Evolutionary conservation across 1,140 invertebrate species (phyloP).

Genomic region (Platyura marginata): DNA sequence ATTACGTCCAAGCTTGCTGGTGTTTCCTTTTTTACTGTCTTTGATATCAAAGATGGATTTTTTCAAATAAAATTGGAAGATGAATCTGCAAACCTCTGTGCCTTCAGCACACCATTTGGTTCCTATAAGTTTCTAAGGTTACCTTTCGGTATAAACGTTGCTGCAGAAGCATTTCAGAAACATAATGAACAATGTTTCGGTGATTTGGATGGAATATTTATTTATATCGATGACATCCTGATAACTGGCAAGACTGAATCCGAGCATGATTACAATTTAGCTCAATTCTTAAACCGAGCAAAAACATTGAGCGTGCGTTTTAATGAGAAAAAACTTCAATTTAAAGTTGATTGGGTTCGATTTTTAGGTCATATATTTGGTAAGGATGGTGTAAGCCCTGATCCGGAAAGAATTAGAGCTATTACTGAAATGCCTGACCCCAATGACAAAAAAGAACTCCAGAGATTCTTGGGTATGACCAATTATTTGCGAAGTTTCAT

Average conservation of each 20-base stretch:
- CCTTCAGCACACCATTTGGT: conserved; percentile 15
- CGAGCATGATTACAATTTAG: conserved; percentile 13
- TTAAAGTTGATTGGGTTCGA: conserved; percentile 8
- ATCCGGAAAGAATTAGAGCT: conserved; percentile 20
- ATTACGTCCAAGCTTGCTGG: background rate
- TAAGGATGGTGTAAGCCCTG: conserved; percentile 13
- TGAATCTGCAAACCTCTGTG: conserved; percentile 1
- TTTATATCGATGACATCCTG: conserved; percentile 21
- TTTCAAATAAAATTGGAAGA: conserved; percentile 5
- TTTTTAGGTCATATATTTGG: conserved; percentile 20
- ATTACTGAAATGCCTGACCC: no score
- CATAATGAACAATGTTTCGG: conserved; percentile 11
- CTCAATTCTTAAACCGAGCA: conserved; percentile 10
- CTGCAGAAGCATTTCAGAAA: conserved; percentile 19
- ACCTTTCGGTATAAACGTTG: conserved; percentile 24
- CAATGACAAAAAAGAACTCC: no score
- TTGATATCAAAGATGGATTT: conserved; percentile 6
- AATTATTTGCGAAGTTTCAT: no score
- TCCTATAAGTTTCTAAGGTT: conserved; percentile 22
- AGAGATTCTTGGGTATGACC: no score
- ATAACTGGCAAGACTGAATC: conserved; percentile 9
- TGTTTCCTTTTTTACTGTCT: conserved; percentile 3
- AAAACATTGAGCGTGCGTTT: conserved; percentile 13
- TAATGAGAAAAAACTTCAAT: conserved; percentile 16
- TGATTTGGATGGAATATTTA: conserved; percentile 15